Conservation (phyloP, 2,113 vertebrate species). For the Capreolus pygargus region DNA sequence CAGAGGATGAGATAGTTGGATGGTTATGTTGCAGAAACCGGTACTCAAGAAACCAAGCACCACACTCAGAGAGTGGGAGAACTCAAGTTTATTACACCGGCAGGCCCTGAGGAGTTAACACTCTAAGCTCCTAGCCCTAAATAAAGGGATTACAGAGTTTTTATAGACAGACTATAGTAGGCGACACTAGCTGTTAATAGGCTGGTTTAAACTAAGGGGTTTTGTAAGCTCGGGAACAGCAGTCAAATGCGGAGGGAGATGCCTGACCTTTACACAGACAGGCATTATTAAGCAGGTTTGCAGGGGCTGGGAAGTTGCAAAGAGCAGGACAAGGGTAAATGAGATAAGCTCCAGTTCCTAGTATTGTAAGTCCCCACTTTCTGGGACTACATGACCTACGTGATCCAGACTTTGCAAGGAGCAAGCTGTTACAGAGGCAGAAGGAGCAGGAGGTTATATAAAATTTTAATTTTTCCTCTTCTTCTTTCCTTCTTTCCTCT, state of each 20-base stretch:
- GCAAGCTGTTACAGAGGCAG: neutral
- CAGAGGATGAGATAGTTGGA: neutral
- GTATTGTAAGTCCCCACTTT: neutral
- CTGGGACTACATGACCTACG: neutral
- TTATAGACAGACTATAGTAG: neutral
- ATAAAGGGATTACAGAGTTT: neutral
- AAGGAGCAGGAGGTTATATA: neutral
- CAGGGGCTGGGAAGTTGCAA: neutral
- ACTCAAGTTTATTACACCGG: neutral
- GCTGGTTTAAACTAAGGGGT: neutral
- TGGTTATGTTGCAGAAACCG: neutral
- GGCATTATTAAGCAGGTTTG: neutral
- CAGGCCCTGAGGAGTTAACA: neutral
- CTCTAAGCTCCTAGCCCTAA: neutral
- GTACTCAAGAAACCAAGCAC: neutral
- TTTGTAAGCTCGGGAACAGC: accelerated
- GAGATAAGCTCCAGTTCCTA: neutral
- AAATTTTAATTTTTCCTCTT: neutral
- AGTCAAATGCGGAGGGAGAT: neutral
- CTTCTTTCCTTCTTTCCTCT: neutral
- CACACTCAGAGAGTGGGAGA: neutral
- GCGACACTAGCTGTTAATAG: neutral
- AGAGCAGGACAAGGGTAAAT: neutral
- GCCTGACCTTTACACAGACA: neutral
- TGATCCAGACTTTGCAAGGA: neutral